Evolutionary conservation across 2,888 invertebrate genomes (phyloP), one percentile per base, ranked within the genome.

Genomic region (Gymnosoma rotundatum): DNA sequence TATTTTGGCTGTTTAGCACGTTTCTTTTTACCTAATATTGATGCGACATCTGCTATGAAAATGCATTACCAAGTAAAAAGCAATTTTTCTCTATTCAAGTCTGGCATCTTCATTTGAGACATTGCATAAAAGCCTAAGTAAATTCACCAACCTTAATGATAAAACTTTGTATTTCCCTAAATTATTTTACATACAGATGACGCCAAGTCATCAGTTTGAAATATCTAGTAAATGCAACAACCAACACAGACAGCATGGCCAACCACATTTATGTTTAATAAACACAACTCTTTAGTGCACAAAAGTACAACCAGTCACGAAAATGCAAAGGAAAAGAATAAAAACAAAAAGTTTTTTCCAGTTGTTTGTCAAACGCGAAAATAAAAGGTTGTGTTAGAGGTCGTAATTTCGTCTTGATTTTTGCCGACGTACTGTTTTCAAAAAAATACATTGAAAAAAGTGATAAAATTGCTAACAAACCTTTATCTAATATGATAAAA

Each of bases 341-440:
- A 80, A 61, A 76, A 58, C 63, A 75, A 75, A 50, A 48, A 5
- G 6, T 64, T 70, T 81, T 82, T 69, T 36, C 75, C 74, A 83
- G 83, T 83, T 75, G 61, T 45, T 83, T 83, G 78, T 64, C 63
- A 83, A 75, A 75, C 58, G 70, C 74, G 64, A 36, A 75, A 83
- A 66, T 58, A 60, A 70, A 83, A 12, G 78, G 78, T 83, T 64
- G 78, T 69, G 9, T 38, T 38, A 12, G 1, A 18, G 2, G 45
- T 63, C 16, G 38, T 32, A 18, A 6, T 36, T 36, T 21, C 25
- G 10, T 50, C 8, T 5, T 20, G n/a, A 5, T 36, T 42, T 12
- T 50, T 25, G 25, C 25, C 63, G 63, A 76, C 45, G 52, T 70
- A 5, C 63, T 63, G 14, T 48, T 32, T 73, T 58, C 9, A 36